These are phyloP conservation scores for Zoanthus sansibaricus DNA, from an alignment of 92 coral and sea anemone genomes.

Conservation along the genomic window DNA sequence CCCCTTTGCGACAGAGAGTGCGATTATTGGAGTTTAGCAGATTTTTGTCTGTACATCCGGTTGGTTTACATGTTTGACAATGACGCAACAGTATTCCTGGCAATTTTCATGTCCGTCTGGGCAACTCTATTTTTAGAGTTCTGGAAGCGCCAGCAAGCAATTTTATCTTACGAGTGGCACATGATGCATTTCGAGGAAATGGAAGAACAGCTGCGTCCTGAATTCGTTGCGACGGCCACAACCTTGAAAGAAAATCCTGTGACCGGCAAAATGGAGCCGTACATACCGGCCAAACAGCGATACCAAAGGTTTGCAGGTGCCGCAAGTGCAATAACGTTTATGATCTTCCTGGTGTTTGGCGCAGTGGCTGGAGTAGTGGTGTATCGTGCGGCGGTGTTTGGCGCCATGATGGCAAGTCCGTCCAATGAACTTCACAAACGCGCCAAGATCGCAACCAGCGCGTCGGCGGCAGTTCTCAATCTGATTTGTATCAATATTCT, in stretches of 20 bases:
- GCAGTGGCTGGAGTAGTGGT: slow-evolving; percentile 90
- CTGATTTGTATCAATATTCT: slow-evolving; percentile 83
- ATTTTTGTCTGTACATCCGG: slow-evolving; percentile 73
- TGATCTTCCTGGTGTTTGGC: slow-evolving; percentile 77
- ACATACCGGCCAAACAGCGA: slow-evolving; percentile 71
- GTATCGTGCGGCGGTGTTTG: slow-evolving; percentile 91
- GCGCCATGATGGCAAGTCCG: slow-evolving; percentile 60
- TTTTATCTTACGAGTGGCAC: slow-evolving; percentile 92
- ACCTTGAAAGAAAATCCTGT: slow-evolving; percentile 75
- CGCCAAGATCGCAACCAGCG: slow-evolving; percentile 80
- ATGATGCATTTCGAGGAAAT: slow-evolving; percentile 92
- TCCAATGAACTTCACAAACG: slow-evolving; percentile 38
- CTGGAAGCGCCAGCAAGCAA: slow-evolving; percentile 95
- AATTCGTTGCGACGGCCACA: slow-evolving; percentile 84
- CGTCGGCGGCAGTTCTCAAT: slow-evolving; percentile 88
- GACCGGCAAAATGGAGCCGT: slow-evolving; percentile 82
- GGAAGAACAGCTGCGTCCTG: slow-evolving; percentile 95
- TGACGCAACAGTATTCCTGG: slow-evolving; percentile 81
- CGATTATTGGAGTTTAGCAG: slow-evolving; percentile 80
- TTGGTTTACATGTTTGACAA: slow-evolving; percentile 91
- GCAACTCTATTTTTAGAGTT: slow-evolving; percentile 94
- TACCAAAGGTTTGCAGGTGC: slow-evolving; percentile 82
- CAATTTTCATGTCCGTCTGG: slow-evolving; percentile 97
- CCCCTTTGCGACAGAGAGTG: slow-evolving; percentile 26
- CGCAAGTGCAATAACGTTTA: slow-evolving; percentile 73